These are phyloP conservation scores for Corella eumyota DNA, from an alignment of 23 tunicate genomes.

Conservation along the genomic window DNA sequence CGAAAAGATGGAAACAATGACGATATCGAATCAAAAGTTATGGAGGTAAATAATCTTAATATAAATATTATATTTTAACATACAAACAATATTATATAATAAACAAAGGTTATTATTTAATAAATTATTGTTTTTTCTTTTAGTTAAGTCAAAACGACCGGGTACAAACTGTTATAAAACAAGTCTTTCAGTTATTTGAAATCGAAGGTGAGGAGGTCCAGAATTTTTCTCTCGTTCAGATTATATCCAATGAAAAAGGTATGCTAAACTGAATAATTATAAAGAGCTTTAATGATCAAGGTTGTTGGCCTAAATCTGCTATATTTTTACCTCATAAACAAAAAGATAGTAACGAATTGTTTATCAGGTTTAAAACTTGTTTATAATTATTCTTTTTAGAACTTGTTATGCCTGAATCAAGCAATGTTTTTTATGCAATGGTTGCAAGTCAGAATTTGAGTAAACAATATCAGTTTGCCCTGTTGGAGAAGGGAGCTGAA, in stretches of 20 bases:
- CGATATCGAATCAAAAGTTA: neutral
- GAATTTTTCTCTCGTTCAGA: conserved; percentile 39
- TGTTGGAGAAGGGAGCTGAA: conserved; percentile 64
- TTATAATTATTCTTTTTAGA: conserved; percentile 27
- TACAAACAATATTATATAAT: neutral
- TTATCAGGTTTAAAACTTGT: too few species aligned
- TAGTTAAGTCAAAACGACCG: conserved; percentile 70
- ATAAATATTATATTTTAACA: neutral
- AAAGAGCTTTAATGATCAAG: neutral
- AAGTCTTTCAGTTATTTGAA: conserved; percentile 38
- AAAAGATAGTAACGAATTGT: too few species aligned
- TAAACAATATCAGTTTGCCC: conserved; percentile 44
- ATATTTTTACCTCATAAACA: too few species aligned
- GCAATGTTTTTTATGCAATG: conserved; percentile 78
- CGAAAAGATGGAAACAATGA: neutral
- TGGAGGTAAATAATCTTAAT: neutral
- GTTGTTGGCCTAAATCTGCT: too few species aligned
- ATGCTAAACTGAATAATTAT: neutral
- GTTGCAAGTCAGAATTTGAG: conserved; percentile 27
- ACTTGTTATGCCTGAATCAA: conserved; percentile 56
- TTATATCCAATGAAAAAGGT: conserved; percentile 59
- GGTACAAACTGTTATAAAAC: conserved; percentile 34
- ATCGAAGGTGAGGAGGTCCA: conserved; percentile 20
- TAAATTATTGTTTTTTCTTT: neutral
- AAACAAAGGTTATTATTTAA: neutral